Conservation (phyloP, 2,797 vertebrate species). For the Mergus octosetaceus region DNA sequence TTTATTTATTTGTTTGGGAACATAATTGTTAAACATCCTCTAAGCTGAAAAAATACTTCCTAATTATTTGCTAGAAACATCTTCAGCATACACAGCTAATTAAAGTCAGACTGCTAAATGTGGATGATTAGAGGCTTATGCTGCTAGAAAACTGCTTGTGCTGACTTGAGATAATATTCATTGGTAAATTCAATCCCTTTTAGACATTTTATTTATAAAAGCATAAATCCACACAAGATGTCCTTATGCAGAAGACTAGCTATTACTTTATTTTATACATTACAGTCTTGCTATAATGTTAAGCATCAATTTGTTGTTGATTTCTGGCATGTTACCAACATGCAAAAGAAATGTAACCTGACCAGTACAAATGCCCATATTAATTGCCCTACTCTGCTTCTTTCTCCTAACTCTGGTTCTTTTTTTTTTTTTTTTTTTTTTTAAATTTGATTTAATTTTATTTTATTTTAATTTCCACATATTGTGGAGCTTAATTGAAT, state of each 20-base stretch:
- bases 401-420: too few species aligned
- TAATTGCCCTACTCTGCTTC: neutral
- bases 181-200: neutral
- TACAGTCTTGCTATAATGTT: neutral
- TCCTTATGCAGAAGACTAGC: neutral
- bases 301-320: neutral
- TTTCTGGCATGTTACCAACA: neutral
- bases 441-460: too few species aligned
- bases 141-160: conserved; percentile 22
- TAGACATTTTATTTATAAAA: conserved; percentile 12
- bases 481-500: neutral
- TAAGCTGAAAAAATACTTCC: neutral
- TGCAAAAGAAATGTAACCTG: neutral
- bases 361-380: neutral
- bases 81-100: neutral
- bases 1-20: conserved; percentile 36
- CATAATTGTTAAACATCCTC: neutral
- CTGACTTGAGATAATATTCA: neutral
- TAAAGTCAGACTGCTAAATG: conserved; percentile 20
- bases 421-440: neutral
- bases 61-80: conserved; percentile 29
- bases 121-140: conserved; percentile 22
- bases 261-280: neutral
- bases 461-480: neutral
- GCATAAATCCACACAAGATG: neutral